Base-by-base conservation (phyloP, 37 sponge, comb jelly and placozoan species). In the Spongilla lacustris region DNA sequence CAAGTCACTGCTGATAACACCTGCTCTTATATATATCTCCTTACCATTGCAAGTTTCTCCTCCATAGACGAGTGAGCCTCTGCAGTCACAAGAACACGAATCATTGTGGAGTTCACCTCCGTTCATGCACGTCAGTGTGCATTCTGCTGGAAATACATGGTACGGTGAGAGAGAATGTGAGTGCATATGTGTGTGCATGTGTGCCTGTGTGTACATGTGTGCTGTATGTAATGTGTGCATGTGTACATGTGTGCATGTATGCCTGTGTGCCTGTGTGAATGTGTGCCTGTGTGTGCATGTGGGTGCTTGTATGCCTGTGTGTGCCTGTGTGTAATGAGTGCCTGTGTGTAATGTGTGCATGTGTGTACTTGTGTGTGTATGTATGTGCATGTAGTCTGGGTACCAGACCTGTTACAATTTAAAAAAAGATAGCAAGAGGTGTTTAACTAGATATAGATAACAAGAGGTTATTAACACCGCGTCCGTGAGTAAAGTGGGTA, bases 241-340 rank as follows among this genome's bases (percentile, higher is more conserved):
- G 41, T 41, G 6, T 41, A 6, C 6, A 41, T 41, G 41, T 41
- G 6, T 41, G 41, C n/a, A 32, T 73, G 73, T 73, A 32, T 41
- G 41, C 6, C 3, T 41, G 41, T 41, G 6, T 41, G 41, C 6
- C 3, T 41, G 41, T 41, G 6, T 73, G 28, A 25, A 32, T 25
- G 73, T 73, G 28, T 73, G 73, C 6, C 3, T 41, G 41, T 41
- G 6, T 41, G 41, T 41, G 6, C 6, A 6, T 41, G 6, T 41
- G 41, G 17, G 28, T 79, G 27, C 24, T 33, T 79, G 79, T 79
- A 66, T 79, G 79, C 49, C 33, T 79, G 79, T 79, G 66, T 79
- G 66, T 41, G 6, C 6, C 6, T 41, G 6, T 41, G 41, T 41
- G 6, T 41, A 6, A 41, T 41, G 41, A 9, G 6, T 41, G 41